These are phyloP conservation scores for Chaetodon auriga DNA, from an alignment of 2,113 vertebrate species.

Conservation along the genomic window DNA sequence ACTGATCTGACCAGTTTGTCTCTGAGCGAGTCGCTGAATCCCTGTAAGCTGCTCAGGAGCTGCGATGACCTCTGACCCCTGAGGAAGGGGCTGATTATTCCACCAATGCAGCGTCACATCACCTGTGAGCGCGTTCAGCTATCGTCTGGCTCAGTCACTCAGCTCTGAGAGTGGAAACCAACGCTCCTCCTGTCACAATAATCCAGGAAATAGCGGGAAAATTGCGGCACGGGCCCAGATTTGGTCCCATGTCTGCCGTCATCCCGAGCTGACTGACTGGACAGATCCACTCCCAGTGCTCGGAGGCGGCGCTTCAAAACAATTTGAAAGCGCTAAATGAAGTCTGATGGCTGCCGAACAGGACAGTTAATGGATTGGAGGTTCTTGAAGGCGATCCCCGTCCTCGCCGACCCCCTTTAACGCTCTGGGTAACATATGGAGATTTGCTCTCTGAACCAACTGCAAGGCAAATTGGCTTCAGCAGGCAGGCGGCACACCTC, in stretches of 20 bases:
- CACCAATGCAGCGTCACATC: slow-evolving; percentile 37
- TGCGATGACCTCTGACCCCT: slow-evolving; percentile 40
- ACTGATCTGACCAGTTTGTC: slow-evolving; percentile 39
- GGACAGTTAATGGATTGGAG: slow-evolving; percentile 55
- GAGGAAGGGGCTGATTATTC: neutral
- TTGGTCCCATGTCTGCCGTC: neutral
- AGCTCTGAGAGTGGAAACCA: slow-evolving; percentile 33
- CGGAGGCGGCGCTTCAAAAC: slow-evolving; percentile 30
- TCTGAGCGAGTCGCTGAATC: slow-evolving; percentile 14
- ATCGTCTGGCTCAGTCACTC: slow-evolving; percentile 1
- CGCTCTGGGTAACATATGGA: slow-evolving; percentile 73
- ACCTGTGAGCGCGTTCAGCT: slow-evolving; percentile 20
- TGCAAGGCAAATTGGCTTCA: slow-evolving; percentile 65
- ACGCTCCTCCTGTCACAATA: slow-evolving; percentile 8
- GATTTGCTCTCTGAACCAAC: slow-evolving; percentile 68
- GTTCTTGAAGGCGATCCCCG: slow-evolving; percentile 32
- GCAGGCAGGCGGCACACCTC: slow-evolving; percentile 64
- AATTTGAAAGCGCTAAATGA: slow-evolving; percentile 49
- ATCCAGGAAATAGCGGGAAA: neutral
- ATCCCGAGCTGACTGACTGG: slow-evolving; percentile 51
- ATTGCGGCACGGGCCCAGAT: neutral
- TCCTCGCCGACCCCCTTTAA: slow-evolving; percentile 28
- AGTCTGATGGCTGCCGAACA: slow-evolving; percentile 49
- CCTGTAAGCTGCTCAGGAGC: neutral
- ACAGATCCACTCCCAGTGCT: slow-evolving; percentile 32